Percentiles rank a stretch among this genome's conserved stretches.
Conservation (phyloP, 2,113 vertebrate species). For the Clarias macrocephalus region DNA sequence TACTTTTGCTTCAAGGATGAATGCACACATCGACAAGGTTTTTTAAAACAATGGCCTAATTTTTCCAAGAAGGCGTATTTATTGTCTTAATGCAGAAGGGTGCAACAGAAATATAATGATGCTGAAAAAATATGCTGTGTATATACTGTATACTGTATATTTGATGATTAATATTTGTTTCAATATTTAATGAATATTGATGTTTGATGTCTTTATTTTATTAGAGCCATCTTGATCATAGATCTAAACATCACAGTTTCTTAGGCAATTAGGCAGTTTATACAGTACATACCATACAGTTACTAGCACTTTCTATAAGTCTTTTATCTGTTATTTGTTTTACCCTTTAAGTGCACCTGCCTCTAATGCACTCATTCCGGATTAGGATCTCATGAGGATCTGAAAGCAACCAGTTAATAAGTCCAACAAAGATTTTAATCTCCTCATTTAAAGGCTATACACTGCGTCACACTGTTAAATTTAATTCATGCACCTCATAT, state of each 20-base stretch:
- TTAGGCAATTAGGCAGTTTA: neutral
- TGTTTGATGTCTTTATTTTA: neutral
- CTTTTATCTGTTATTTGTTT: constrained; percentile 10
- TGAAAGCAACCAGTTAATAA: neutral
- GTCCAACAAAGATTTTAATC: constrained; percentile 8
- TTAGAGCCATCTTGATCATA: neutral
- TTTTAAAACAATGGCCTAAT: neutral
- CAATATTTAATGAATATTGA: neutral
- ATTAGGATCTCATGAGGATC: neutral
- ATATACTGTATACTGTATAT: neutral
- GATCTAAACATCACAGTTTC: neutral
- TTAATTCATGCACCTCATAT: neutral
- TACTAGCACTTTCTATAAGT: neutral
- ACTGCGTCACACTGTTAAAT: neutral
- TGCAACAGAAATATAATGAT: too few relatives aligned
- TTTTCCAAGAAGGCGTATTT: constrained; percentile 27
- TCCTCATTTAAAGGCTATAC: neutral
- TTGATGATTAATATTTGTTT: neutral
- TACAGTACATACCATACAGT: neutral
- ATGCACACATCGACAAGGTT: neutral
- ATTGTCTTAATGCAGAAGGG: neutral
- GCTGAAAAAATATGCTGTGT: neutral
- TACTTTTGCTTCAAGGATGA: neutral
- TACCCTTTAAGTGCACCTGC: neutral
- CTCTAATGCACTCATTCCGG: neutral